A percentile compares a stretch with the other conserved stretches of the same genome.
Evolutionary conservation across 2,888 invertebrate species (phyloP).

Genomic region (Scelioninae gen. 2): DNA sequence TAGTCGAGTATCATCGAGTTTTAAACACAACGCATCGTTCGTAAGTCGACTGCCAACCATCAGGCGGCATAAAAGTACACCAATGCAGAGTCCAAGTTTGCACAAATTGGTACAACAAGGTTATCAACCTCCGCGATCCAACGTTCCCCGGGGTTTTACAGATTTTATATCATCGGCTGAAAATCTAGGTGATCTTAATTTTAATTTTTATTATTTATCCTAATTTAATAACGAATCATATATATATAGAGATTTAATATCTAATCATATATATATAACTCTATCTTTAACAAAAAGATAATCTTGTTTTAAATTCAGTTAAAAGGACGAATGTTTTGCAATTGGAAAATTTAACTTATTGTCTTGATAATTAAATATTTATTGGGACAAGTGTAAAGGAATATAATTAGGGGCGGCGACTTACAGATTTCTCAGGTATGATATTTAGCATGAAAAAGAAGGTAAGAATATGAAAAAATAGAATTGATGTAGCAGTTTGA

Average conservation of each 20-base stretch:
- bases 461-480: conserved; percentile 4
- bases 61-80: conserved; percentile 87
- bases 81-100: conserved; percentile 85
- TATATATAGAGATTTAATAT: too few species aligned
- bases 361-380: not conserved
- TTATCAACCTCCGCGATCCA: conserved; percentile 66
- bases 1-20: conserved; percentile 87
- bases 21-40: conserved; percentile 95
- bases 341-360: not conserved
- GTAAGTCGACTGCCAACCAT: conserved; percentile 93
- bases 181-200: conserved; percentile 80
- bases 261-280: too few species aligned
- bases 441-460: conserved; percentile 4
- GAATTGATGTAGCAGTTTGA: too few species aligned
- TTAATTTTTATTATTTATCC: too few species aligned
- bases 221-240: too few species aligned
- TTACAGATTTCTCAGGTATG: conserved; percentile 34
- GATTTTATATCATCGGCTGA: conserved; percentile 86
- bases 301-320: not conserved
- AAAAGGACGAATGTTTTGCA: not conserved
- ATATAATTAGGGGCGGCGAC: conserved; percentile 50
- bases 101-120: conserved; percentile 78
- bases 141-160: conserved; percentile 79
- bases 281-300: too few species aligned
- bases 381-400: conserved; percentile 4